A percentile compares a stretch with the other conserved stretches of the same genome.
Conservation (phyloP, 1,140 invertebrate species). For the Hyles vespertilio region DNA sequence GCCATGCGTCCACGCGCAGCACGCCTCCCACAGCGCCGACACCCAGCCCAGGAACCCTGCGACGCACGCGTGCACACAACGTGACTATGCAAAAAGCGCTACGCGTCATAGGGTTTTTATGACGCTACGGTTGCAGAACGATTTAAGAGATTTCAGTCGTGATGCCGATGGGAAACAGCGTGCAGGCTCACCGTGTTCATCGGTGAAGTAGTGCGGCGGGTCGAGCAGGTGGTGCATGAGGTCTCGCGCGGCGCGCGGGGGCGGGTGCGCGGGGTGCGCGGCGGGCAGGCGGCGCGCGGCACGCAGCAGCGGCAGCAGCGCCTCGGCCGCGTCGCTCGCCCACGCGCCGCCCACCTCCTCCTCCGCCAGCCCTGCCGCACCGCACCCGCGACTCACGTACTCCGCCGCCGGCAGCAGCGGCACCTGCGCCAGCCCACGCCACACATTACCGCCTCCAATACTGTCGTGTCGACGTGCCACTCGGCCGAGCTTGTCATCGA, state of each 20-base stretch:
- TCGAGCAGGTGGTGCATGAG: conserved; percentile 9
- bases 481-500: no score
- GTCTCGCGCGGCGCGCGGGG: background rate
- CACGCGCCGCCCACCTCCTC: conserved; percentile 1
- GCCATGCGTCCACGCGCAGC: conserved; percentile 5
- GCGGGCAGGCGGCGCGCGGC: conserved; percentile 19
- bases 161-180: no score
- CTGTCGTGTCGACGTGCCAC: background rate
- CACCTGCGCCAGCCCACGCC: conserved; percentile 6
- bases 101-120: no score
- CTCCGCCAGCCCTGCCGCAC: background rate
- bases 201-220: conserved; percentile 21
- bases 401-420: conserved; percentile 18
- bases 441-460: background rate
- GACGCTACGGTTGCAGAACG: no score
- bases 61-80: no score
- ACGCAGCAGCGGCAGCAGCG: conserved; percentile 6
- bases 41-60: conserved; percentile 17
- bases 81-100: no score
- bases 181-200: conserved; percentile 4
- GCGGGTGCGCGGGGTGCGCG: conserved; percentile 8
- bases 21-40: conserved; percentile 18
- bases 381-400: conserved; percentile 8
- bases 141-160: no score
- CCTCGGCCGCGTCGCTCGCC: background rate